Evolutionary conservation across 2,113 vertebrate species (phyloP).

Genomic region (Crocuta crocuta): DNA sequence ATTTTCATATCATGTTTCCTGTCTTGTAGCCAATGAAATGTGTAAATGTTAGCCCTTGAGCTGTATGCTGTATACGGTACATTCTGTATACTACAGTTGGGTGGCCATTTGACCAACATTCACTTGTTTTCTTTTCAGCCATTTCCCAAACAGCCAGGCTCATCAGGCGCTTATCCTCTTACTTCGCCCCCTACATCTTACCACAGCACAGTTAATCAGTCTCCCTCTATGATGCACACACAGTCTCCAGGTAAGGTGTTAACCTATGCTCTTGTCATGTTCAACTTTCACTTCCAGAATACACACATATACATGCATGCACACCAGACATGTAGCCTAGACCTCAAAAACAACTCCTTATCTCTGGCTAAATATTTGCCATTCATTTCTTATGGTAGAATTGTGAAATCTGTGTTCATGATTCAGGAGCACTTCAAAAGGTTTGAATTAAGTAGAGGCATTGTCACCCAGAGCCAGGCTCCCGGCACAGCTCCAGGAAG

Average conservation of each 20-base stretch:
- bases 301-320: not conserved
- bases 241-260: slow-evolving; percentile 95
- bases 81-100: fast-evolving
- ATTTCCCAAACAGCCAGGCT: slow-evolving; percentile 90
- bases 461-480: not conserved
- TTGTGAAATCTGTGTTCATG: not conserved
- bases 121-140: slow-evolving; percentile 83
- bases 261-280: not conserved
- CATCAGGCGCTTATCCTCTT: slow-evolving; percentile 93
- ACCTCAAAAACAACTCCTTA: not conserved
- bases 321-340: not conserved
- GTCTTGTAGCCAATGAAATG: not conserved
- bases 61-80: not conserved
- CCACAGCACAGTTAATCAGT: slow-evolving; percentile 94
- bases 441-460: not conserved
- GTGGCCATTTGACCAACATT: slow-evolving; percentile 28
- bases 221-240: slow-evolving; percentile 97
- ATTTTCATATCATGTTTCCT: slow-evolving; percentile 5
- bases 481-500: not conserved
- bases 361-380: not conserved
- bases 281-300: not conserved
- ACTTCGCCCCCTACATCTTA: slow-evolving; percentile 97
- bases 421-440: slow-evolving; percentile 35
- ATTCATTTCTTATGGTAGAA: not conserved
- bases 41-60: not conserved